Evolutionary conservation across 2,113 vertebrate species (phyloP).

Genomic region (Megaceryle maxima): DNA sequence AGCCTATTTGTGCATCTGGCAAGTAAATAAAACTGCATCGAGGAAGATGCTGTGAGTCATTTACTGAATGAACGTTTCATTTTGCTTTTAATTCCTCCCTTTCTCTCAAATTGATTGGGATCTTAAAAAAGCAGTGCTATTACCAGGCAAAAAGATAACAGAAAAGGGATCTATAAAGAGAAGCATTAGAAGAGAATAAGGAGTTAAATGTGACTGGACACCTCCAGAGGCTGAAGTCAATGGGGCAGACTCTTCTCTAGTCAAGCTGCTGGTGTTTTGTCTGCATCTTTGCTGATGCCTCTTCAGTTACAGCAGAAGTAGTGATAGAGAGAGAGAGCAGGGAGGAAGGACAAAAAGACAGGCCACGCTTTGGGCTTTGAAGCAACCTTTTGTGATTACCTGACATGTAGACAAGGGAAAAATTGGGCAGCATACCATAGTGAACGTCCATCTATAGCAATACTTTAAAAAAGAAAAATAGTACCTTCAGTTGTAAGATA

Average conservation of each 20-base stretch:
- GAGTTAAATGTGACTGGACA: background rate
- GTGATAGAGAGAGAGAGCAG: background rate
- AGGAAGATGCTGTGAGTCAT: background rate
- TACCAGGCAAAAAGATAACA: background rate
- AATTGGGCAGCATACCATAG: background rate
- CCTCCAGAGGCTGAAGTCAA: background rate
- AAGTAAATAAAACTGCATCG: slow-evolving; percentile 12
- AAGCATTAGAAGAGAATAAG: background rate
- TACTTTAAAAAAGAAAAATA: background rate
- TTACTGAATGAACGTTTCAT: background rate
- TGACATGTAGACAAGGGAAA: background rate
- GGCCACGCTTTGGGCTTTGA: background rate
- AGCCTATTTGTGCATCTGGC: slow-evolving; percentile 1
- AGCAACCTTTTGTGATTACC: background rate
- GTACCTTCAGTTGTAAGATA: background rate
- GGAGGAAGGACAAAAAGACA: background rate
- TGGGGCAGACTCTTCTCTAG: background rate
- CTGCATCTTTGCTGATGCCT: background rate
- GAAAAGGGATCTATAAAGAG: background rate
- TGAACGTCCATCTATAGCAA: background rate
- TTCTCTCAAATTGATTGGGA: background rate
- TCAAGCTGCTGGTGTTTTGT: background rate
- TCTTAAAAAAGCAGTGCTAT: background rate
- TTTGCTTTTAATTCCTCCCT: background rate
- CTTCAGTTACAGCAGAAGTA: background rate